Conservation (phyloP, 2,888 invertebrate genomes). For the Pelosia muscerda region DNA sequence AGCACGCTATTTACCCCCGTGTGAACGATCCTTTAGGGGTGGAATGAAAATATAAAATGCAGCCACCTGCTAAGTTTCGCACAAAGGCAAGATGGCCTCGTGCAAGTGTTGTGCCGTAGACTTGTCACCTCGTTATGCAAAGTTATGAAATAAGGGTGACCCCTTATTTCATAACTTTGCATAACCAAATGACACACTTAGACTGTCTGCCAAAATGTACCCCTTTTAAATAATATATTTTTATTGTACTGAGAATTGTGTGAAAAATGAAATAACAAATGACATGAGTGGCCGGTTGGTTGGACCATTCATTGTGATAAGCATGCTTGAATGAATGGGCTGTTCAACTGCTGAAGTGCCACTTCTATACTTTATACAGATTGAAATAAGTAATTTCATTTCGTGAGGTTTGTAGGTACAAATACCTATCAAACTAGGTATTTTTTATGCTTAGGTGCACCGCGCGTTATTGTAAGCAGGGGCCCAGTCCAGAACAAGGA, state of each 20-base stretch:
- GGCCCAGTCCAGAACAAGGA: no score
- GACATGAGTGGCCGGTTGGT: neutral
- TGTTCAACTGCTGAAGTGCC: neutral
- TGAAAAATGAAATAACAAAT: neutral
- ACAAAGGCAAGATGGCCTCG: slow-evolving; percentile 3
- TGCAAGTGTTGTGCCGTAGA: neutral
- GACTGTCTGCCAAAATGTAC: slow-evolving; percentile 12
- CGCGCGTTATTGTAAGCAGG: no score
- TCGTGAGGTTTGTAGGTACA: no score
- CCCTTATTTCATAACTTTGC: no score
- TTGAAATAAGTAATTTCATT: no score
- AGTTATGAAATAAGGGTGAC: slow-evolving; percentile 9
- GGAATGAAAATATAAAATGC: neutral
- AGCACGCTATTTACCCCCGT: neutral
- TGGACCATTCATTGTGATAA: no score
- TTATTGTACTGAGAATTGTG: slow-evolving; percentile 3
- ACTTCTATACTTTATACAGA: neutral
- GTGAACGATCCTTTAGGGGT: neutral
- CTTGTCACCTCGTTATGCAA: slow-evolving; percentile 12
- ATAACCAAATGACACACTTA: slow-evolving; percentile 11
- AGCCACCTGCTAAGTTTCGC: slow-evolving; percentile 7
- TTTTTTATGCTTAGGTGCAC: no score
- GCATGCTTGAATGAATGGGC: no score
- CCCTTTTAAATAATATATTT: neutral
- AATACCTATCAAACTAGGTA: no score